Evolutionary conservation across 2,888 invertebrate species (phyloP).

Genomic region (Troides aeacus): DNA sequence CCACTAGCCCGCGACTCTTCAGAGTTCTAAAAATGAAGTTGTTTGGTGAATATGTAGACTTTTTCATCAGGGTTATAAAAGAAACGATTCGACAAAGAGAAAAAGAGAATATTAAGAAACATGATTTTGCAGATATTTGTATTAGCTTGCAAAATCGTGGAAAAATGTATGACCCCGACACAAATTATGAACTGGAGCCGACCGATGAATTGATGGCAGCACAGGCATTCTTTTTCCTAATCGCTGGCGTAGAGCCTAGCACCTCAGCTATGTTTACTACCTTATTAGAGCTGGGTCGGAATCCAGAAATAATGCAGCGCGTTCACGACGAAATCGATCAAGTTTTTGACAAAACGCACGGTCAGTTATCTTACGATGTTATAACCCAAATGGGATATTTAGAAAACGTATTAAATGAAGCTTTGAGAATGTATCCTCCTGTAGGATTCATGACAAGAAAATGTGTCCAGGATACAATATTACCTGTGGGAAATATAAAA

Average conservation of each 20-base stretch:
- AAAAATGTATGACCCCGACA: conserved; percentile 45
- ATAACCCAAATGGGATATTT: conserved; percentile 51
- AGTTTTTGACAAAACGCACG: conserved; percentile 40
- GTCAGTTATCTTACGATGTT: conserved; percentile 37
- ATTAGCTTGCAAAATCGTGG: conserved; percentile 40
- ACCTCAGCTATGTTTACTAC: conserved; percentile 51
- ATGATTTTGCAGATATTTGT: conserved; percentile 40
- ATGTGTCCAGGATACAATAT: conserved; percentile 45
- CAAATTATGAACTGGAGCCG: conserved; percentile 48
- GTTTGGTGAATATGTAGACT: conserved; percentile 35
- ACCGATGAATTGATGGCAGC: conserved; percentile 54
- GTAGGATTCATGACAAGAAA: conserved; percentile 47
- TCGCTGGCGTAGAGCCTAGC: conserved; percentile 60
- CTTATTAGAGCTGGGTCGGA: conserved; percentile 52
- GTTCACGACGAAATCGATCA: conserved; percentile 57
- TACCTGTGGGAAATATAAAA: conserved; percentile 54
- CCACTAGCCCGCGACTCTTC: conserved; percentile 36
- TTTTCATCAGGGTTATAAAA: conserved; percentile 38
- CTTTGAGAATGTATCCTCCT: conserved; percentile 51
- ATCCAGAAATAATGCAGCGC: conserved; percentile 50
- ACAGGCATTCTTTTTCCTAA: conserved; percentile 34
- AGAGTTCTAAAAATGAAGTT: conserved; percentile 32
- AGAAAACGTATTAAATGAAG: conserved; percentile 52
- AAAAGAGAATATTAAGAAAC: conserved; percentile 30
- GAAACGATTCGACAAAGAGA: conserved; percentile 30